These are phyloP conservation scores for Corythoichthys haematopterus DNA, from an alignment of 2,113 vertebrate species.

Conservation along the genomic window DNA sequence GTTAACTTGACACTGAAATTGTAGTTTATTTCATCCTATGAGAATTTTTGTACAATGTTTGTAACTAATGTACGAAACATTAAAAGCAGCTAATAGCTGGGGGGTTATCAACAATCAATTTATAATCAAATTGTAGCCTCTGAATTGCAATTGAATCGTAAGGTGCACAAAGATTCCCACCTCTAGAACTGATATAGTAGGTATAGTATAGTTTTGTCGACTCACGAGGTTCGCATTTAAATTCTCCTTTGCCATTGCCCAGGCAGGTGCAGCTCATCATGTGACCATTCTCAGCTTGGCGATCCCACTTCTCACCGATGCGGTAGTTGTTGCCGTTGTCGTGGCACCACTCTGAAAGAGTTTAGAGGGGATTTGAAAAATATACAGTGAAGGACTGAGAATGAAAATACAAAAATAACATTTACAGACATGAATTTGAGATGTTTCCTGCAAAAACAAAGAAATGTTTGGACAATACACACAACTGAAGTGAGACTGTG, in stretches of 20 bases:
- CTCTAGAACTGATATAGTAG: no score
- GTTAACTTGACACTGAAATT: no score
- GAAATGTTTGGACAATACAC: constrained; percentile 39
- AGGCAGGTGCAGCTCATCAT: constrained; percentile 98
- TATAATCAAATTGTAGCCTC: no score
- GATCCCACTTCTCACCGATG: constrained; percentile 92
- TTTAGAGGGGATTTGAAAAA: neutral
- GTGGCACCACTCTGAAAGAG: constrained; percentile 86
- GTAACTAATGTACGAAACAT: no score
- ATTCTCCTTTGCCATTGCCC: constrained; percentile 95
- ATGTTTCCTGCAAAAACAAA: neutral
- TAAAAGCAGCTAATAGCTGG: no score
- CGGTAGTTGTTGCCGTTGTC: constrained; percentile 91
- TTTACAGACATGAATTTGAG: neutral
- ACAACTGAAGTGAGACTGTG: constrained; percentile 37
- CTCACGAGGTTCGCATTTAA: constrained; percentile 97
- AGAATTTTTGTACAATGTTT: no score
- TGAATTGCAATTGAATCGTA: no score
- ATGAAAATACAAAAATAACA: neutral
- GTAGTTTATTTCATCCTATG: no score
- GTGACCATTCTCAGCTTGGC: constrained; percentile 86
- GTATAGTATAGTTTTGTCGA: neutral
- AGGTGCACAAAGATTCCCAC: no score
- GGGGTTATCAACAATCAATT: no score
- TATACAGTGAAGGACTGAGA: neutral